These are phyloP conservation scores for Lycia hirtaria DNA, from an alignment of 2,888 invertebrate species.

Conservation along the genomic window DNA sequence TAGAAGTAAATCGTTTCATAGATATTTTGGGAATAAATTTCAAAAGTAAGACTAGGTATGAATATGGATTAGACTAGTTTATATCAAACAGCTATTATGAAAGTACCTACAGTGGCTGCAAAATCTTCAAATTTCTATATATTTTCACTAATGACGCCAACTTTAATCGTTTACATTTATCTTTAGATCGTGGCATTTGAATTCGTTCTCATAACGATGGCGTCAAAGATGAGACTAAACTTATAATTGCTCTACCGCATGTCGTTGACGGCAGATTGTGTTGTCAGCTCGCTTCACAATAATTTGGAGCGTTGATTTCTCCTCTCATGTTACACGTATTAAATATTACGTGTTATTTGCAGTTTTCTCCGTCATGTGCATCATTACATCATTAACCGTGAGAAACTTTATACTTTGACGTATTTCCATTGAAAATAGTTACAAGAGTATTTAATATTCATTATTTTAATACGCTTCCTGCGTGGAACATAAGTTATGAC, in stretches of 20 bases:
- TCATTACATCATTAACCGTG: conserved; percentile 58
- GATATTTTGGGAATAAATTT: too few species aligned
- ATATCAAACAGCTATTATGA: too few species aligned
- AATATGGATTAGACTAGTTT: too few species aligned
- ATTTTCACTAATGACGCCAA: too few species aligned
- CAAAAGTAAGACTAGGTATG: too few species aligned
- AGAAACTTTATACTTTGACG: conserved; percentile 44
- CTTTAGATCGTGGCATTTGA: background rate
- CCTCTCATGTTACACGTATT: conserved; percentile 44
- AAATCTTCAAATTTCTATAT: too few species aligned
- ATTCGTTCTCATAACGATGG: background rate
- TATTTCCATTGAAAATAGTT: conserved; percentile 55
- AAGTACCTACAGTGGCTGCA: too few species aligned
- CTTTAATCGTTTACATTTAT: too few species aligned
- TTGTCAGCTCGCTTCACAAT: conserved; percentile 52
- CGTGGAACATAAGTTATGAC: conserved; percentile 33
- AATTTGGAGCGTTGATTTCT: conserved; percentile 51
- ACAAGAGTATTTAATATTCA: conserved; percentile 46
- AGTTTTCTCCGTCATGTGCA: conserved; percentile 47
- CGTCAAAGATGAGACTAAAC: conserved; percentile 39
- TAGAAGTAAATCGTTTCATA: too few species aligned
- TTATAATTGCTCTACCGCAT: conserved; percentile 43
- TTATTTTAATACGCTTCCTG: conserved; percentile 29
- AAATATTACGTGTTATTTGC: conserved; percentile 57
- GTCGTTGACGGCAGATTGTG: conserved; percentile 49